phyloP scores from a whole-genome alignment of 2,797 vertebrate genomes.

The Poeciliopsis paucimaculata region DNA sequence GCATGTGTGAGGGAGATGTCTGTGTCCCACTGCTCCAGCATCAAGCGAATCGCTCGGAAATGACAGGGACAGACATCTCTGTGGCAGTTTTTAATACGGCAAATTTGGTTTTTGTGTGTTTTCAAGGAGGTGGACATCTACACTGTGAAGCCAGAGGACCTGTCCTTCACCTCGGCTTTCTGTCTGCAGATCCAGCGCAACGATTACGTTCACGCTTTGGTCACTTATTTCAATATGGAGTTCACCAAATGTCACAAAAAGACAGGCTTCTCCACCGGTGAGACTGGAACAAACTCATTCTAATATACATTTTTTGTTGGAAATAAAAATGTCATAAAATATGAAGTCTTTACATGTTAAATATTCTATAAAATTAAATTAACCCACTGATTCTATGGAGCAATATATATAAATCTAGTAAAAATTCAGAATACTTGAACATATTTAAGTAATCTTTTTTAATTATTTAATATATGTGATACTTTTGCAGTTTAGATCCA shows the following conservation, averaged over 20 bases:
- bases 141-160: slow-evolving; percentile 93
- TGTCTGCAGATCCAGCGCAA: slow-evolving; percentile 97
- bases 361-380: neutral
- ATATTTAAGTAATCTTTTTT: neutral
- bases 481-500: neutral
- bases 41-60: neutral
- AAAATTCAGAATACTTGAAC: neutral
- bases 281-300: slow-evolving; percentile 15
- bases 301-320: neutral
- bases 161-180: slow-evolving; percentile 94
- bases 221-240: slow-evolving; percentile 98
- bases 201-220: slow-evolving; percentile 95
- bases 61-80: neutral
- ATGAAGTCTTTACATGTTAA: neutral
- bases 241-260: slow-evolving; percentile 99
- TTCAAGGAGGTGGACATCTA: slow-evolving; percentile 96
- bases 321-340: neutral
- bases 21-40: neutral
- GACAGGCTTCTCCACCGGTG: slow-evolving; percentile 98
- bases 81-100: neutral
- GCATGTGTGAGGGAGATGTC: slow-evolving; percentile 21
- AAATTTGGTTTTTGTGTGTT: neutral
- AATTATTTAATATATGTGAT: neutral
- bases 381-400: neutral
- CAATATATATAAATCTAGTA: neutral